Evolutionary conservation across 2,888 invertebrate species (phyloP), one percentile per base, ranked within the genome.

Genomic region (Microctonus hyperodae): DNA sequence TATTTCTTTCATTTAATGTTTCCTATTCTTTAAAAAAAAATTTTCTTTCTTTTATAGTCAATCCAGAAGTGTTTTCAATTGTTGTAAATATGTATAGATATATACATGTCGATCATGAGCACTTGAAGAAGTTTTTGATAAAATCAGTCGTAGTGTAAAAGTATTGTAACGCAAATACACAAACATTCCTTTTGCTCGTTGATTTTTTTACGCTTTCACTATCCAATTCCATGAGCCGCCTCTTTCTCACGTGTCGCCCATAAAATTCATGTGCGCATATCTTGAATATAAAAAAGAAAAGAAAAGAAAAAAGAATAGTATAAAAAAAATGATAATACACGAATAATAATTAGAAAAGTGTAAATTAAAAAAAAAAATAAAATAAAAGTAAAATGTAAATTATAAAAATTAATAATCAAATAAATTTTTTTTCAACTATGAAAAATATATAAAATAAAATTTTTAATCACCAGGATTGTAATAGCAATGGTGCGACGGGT

Each of bases 401-500:
- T n/a, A 25, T 53, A 22, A 37, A 51, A 37, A 25, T 40, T 10
- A 51, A 53, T 62, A 31, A 11, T 23, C 2, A 22, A 16, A 11
- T 23, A 6, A 22, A 25, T 55, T 3, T 16, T 40, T 40, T 40
- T 35, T 55, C 28, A 23, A 25, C 13, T 48, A 22, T n/a, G n/a
- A n/a, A n/a, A n/a, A n/a, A n/a, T n/a, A n/a, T n/a, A n/a, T n/a
- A n/a, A n/a, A n/a, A 31, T 40, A 6, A 44, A 16, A n/a, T 4
- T 11, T 13, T 51, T 6, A 28, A 51, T 72, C 64, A 67, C 68
- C 69, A 70, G n/a, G 71, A 73, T 53, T 70, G 72, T 62, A 73
- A 73, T 37, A 73, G 65, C 57, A 74, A 70, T 59, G 73, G 73
- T 16, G 69, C 72, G 69, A 78, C 80, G 69, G 81, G 80, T 50